Evolutionary conservation across 2,797 vertebrate species (phyloP).

Genomic region (Ceyx erithaca): DNA sequence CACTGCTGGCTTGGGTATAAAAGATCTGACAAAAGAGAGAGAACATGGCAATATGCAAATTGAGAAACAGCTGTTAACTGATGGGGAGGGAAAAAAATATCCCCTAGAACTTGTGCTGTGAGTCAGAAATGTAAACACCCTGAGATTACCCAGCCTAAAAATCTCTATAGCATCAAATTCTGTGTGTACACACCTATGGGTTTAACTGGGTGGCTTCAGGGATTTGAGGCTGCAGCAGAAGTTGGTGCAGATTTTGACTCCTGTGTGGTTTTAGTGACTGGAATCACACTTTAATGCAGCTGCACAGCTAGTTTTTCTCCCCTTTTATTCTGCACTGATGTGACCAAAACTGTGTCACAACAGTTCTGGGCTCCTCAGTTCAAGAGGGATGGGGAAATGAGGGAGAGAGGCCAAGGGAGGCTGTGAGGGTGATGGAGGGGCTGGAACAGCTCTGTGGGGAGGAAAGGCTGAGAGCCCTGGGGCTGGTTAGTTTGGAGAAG

Average conservation of each 20-base stretch:
- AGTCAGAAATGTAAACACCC: background rate
- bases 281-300: background rate
- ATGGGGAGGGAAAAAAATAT: background rate
- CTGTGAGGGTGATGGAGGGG: no score
- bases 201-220: background rate
- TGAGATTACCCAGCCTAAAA: background rate
- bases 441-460: no score
- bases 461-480: no score
- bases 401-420: no score
- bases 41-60: background rate
- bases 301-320: background rate
- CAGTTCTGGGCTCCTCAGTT: no score
- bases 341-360: no score
- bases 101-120: background rate
- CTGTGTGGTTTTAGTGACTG: background rate
- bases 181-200: background rate
- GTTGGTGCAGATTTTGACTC: background rate
- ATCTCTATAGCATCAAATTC: background rate
- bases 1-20: background rate
- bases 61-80: background rate
- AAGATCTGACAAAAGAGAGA: background rate
- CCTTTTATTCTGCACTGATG: no score
- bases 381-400: no score
- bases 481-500: no score
- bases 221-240: background rate